Conservation (phyloP, 2,113 vertebrate genomes). For the Xenopus laevis region DNA sequence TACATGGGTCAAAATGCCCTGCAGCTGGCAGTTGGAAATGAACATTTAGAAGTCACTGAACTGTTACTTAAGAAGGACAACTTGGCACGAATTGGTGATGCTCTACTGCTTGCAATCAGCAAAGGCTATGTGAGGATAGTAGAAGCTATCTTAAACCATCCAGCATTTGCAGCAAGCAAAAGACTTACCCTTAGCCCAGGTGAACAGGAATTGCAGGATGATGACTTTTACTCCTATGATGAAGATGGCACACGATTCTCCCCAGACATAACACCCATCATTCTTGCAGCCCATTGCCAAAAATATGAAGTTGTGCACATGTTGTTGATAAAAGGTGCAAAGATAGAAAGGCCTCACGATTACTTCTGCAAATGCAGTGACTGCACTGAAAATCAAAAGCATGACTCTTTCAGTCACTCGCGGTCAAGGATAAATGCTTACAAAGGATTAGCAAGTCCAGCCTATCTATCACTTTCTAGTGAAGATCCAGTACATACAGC, state of each 20-base stretch:
- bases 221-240: constrained; percentile 84
- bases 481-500: constrained; percentile 84
- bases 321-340: constrained; percentile 76
- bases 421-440: constrained; percentile 84
- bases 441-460: constrained; percentile 80
- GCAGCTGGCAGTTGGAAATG: constrained; percentile 78
- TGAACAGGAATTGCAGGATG: constrained; percentile 77
- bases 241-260: constrained; percentile 87
- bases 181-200: constrained; percentile 79
- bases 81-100: constrained; percentile 82
- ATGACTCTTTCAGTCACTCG: constrained; percentile 81
- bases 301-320: constrained; percentile 87
- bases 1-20: constrained; percentile 81
- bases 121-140: constrained; percentile 87
- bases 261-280: constrained; percentile 82
- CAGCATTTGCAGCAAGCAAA: constrained; percentile 72
- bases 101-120: constrained; percentile 82
- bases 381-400: constrained; percentile 76
- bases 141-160: constrained; percentile 80
- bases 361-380: constrained; percentile 84
- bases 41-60: constrained; percentile 80
- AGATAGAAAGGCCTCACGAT: constrained; percentile 82
- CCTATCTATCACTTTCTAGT: constrained; percentile 81
- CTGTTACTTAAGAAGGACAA: constrained; percentile 79
- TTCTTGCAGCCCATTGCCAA: constrained; percentile 84